Evolutionary conservation across 2,797 vertebrate species (phyloP).

Genomic region (Triplophysa yarkandensis): DNA sequence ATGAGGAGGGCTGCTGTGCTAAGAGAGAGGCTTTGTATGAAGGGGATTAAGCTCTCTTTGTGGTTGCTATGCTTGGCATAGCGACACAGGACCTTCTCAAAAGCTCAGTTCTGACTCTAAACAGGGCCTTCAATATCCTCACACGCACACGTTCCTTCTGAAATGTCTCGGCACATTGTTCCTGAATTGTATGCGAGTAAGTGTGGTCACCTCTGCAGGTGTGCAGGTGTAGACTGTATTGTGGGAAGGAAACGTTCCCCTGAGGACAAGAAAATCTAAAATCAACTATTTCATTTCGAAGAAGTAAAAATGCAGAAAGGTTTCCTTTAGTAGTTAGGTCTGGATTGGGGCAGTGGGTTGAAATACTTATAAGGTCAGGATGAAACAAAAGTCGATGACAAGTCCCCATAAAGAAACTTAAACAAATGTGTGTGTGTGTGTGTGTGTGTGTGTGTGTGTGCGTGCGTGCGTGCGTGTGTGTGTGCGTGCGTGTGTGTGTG

Average conservation of each 20-base stretch:
- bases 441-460: too few relatives aligned
- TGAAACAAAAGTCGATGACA: too few relatives aligned
- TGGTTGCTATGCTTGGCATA: slow-evolving; percentile 61
- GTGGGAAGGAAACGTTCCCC: neutral
- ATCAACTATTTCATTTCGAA: too few relatives aligned
- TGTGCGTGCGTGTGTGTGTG: too few relatives aligned
- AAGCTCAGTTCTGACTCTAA: slow-evolving; percentile 64
- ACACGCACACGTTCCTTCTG: neutral
- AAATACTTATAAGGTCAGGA: too few relatives aligned
- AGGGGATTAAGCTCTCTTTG: slow-evolving; percentile 71
- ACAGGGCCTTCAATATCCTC: slow-evolving; percentile 19
- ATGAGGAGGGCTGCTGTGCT: slow-evolving; percentile 21
- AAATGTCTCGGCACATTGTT: neutral
- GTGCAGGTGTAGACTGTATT: neutral
- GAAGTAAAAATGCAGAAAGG: too few relatives aligned
- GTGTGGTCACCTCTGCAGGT: neutral
- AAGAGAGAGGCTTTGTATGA: slow-evolving; percentile 44
- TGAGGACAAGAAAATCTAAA: neutral
- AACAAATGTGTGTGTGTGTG: too few relatives aligned
- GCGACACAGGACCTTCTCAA: slow-evolving; percentile 64
- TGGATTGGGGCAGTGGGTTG: too few relatives aligned
- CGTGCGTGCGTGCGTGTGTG: too few relatives aligned
- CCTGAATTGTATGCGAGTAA: neutral
- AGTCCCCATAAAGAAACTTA: too few relatives aligned
- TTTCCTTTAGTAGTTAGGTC: too few relatives aligned